These are phyloP conservation scores for Virgularia gustaviana DNA, from an alignment of 92 coral and sea anemone species.

Conservation along the genomic window DNA sequence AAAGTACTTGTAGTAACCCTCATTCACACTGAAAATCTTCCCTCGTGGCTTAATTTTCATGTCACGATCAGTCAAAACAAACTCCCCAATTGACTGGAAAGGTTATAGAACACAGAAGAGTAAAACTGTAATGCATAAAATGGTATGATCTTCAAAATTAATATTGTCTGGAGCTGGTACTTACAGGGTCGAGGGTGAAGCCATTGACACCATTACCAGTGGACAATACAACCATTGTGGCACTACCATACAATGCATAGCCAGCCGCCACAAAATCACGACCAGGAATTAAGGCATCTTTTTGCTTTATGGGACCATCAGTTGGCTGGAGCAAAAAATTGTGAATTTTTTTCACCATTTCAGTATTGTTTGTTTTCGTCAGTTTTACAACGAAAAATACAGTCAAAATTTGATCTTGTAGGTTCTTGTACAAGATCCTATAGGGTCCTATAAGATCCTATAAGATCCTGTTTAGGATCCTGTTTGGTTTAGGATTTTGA, in stretches of 20 bases:
- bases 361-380: no score
- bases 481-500: no score
- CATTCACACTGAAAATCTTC: slow-evolving; percentile 91
- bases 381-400: no score
- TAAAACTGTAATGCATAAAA: not conserved
- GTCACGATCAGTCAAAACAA: slow-evolving; percentile 76
- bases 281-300: slow-evolving; percentile 90
- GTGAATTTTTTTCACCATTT: not conserved
- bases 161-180: no score
- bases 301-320: slow-evolving; percentile 65
- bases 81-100: slow-evolving; percentile 86
- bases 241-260: slow-evolving; percentile 96
- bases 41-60: slow-evolving; percentile 95
- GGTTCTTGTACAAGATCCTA: no score
- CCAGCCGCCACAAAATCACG: slow-evolving; percentile 96
- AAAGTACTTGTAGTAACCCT: slow-evolving; percentile 80
- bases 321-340: slow-evolving; percentile 24
- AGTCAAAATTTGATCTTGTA: no score
- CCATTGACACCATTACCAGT: slow-evolving; percentile 97
- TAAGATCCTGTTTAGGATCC: no score
- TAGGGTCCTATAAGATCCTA: no score
- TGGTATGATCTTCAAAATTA: not conserved
- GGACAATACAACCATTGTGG: slow-evolving; percentile 82
- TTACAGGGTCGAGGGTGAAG: slow-evolving; percentile 95
- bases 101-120: no score